Conservation (phyloP, 2,888 invertebrate genomes). For the Nemotelus pantherinus region DNA sequence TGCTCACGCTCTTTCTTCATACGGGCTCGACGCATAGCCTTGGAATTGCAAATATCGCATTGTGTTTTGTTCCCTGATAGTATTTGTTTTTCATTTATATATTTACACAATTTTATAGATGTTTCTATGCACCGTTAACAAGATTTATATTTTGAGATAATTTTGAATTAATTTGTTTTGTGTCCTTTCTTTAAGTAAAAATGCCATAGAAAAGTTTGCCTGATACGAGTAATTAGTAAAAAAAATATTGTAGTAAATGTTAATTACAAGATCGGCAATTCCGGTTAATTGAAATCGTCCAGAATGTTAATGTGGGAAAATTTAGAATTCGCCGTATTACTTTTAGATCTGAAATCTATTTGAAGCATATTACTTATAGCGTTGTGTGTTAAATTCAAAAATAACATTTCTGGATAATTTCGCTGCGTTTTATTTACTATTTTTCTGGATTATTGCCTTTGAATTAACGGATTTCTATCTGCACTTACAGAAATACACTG, state of each 20-base stretch:
- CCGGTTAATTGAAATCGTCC: too few relatives aligned
- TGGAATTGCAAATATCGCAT: conserved; percentile 85
- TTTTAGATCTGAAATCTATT: too few relatives aligned
- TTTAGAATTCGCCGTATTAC: too few relatives aligned
- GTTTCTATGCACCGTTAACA: conserved; percentile 49
- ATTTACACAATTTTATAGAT: conserved; percentile 49
- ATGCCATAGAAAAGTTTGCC: too few relatives aligned
- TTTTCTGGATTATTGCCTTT: not conserved
- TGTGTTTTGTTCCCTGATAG: conserved; percentile 87
- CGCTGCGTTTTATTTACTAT: not conserved
- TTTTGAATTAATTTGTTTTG: too few relatives aligned
- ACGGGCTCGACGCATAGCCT: conserved; percentile 75
- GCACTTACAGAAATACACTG: conserved; percentile 91
- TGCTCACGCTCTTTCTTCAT: conserved; percentile 71
- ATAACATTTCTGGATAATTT: not conserved
- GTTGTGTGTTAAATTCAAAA: too few relatives aligned
- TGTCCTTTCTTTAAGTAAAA: too few relatives aligned
- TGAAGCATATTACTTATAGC: too few relatives aligned
- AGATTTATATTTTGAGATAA: not conserved
- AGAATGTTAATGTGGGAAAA: too few relatives aligned
- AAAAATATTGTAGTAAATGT: too few relatives aligned
- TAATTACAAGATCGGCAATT: too few relatives aligned
- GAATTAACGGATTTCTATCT: not conserved
- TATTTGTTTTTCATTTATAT: conserved; percentile 40
- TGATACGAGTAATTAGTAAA: too few relatives aligned